A percentile compares a stretch with the other conserved stretches of the same genome.
Evolutionary conservation across 2,113 vertebrate species (phyloP).

Genomic region (Nesoenas mayeri): DNA sequence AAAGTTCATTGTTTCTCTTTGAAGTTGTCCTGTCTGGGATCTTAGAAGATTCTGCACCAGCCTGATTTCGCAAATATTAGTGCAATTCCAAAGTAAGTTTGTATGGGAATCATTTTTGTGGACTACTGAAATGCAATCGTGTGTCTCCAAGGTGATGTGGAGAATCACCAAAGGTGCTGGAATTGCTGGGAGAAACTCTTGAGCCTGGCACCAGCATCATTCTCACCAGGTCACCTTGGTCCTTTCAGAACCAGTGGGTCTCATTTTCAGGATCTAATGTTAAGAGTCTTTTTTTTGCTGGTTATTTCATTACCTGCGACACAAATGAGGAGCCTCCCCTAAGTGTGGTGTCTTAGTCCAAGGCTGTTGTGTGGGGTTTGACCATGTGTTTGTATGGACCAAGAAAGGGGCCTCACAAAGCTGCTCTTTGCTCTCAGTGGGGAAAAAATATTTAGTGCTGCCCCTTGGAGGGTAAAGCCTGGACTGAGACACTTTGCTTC

Average conservation of each 20-base stretch:
- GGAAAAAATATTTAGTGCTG: background rate
- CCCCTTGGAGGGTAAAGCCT: background rate
- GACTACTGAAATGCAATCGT: background rate
- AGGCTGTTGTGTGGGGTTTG: background rate
- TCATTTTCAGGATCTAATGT: background rate
- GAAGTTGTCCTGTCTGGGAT: background rate
- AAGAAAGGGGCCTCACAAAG: background rate
- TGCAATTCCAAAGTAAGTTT: background rate
- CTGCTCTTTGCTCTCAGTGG: background rate
- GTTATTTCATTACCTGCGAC: background rate
- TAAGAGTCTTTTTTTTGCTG: background rate
- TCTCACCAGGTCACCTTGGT: background rate
- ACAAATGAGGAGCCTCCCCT: background rate
- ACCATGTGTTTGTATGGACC: background rate
- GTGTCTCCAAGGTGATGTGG: background rate
- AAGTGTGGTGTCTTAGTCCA: background rate
- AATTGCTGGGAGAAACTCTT: background rate
- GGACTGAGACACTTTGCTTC: background rate
- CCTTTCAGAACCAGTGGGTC: background rate
- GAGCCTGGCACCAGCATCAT: background rate
- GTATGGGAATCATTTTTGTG: background rate
- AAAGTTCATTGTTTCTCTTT: background rate
- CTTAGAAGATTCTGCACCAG: background rate
- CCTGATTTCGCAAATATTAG: background rate
- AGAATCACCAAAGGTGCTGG: background rate